A percentile compares a stretch with the other conserved stretches of the same genome.
These are phyloP conservation scores for Cetoscarus ocellatus DNA, from an alignment of 2,797 vertebrate genomes.

Conservation along the genomic window DNA sequence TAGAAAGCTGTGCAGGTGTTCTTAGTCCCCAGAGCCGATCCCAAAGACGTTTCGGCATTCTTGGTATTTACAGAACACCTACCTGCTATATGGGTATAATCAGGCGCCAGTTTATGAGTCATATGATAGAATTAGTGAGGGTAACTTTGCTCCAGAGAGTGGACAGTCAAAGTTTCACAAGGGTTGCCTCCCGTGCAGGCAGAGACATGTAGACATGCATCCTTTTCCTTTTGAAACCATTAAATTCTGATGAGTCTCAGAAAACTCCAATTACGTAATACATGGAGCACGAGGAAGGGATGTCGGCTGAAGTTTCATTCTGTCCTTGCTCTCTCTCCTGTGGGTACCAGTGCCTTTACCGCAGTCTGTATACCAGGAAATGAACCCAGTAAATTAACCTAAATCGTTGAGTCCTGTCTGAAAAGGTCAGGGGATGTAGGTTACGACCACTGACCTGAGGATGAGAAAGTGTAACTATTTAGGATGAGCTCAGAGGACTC, in stretches of 20 bases:
- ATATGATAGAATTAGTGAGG: slow-evolving; percentile 57
- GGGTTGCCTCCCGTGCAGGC: slow-evolving; percentile 48
- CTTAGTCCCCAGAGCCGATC: slow-evolving; percentile 55
- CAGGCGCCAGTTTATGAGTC: slow-evolving; percentile 61
- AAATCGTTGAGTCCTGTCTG: slow-evolving; percentile 76
- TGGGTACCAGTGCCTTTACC: neutral
- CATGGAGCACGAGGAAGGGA: slow-evolving; percentile 21
- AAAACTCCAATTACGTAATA: slow-evolving; percentile 53
- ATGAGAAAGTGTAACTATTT: slow-evolving; percentile 96
- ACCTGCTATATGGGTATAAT: slow-evolving; percentile 53
- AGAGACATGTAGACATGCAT: slow-evolving; percentile 44
- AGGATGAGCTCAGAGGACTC: slow-evolving; percentile 89
- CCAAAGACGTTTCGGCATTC: slow-evolving; percentile 55
- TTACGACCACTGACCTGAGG: slow-evolving; percentile 92
- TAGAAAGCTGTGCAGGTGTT: slow-evolving; percentile 80
- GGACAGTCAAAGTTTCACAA: slow-evolving; percentile 53
- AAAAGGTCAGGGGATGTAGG: slow-evolving; percentile 89
- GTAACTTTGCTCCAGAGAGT: slow-evolving; percentile 37
- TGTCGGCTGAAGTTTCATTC: slow-evolving; percentile 13
- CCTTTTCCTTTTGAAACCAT: slow-evolving; percentile 46
- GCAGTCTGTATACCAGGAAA: slow-evolving; percentile 36
- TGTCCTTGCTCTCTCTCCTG: slow-evolving; percentile 17
- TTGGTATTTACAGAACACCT: slow-evolving; percentile 65
- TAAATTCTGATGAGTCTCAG: slow-evolving; percentile 45
- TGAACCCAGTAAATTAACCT: slow-evolving; percentile 39